Conservation (phyloP, 2,113 vertebrate genomes). For the Chloropsis hardwickii region DNA sequence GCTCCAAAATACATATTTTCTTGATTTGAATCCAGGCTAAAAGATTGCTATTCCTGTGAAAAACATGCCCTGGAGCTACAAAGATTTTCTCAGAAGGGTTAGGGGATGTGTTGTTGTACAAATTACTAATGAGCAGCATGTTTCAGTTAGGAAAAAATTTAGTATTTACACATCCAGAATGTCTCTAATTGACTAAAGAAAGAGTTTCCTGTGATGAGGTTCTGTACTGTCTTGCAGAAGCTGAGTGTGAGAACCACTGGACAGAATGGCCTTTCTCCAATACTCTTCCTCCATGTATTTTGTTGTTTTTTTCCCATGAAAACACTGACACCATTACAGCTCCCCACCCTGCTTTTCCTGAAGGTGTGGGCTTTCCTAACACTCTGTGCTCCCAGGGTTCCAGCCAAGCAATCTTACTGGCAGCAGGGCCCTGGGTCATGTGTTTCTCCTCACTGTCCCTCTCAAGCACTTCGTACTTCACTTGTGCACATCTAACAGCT, state of each 20-base stretch:
- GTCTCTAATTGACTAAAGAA: neutral
- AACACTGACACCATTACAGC: neutral
- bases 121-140: neutral
- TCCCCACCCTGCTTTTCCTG: neutral
- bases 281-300: neutral
- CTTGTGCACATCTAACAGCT: fast-evolving
- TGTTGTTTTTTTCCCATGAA: neutral
- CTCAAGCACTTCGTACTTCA: neutral
- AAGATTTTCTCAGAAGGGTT: neutral
- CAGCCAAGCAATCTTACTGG: neutral
- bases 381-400: neutral
- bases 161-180: neutral
- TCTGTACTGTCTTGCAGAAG: neutral
- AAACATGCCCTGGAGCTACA: neutral
- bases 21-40: conserved; percentile 15
- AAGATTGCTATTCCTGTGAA: neutral
- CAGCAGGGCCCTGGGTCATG: fast-evolving
- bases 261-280: neutral
- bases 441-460: neutral
- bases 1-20: neutral
- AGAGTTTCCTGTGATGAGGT: neutral
- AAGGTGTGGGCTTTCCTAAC: neutral
- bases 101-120: neutral
- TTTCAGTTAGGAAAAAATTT: neutral
- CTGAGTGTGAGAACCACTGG: neutral